Percentiles rank a stretch among this genome's conserved stretches.
Conservation (phyloP, 2,113 vertebrate genomes). For the Periophthalmus modestus region DNA sequence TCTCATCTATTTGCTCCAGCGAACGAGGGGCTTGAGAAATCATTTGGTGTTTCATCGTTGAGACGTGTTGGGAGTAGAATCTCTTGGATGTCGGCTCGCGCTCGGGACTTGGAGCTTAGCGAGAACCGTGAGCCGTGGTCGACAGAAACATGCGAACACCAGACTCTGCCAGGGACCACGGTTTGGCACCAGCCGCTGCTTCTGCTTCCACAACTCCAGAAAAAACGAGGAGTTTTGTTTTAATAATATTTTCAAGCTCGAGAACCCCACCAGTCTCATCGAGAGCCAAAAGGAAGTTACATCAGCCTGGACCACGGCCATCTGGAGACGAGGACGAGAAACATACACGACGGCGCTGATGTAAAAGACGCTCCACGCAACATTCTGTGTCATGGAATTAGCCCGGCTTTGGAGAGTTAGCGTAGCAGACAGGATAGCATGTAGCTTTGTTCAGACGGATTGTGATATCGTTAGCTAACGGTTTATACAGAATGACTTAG, state of each 20-base stretch:
- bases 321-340: not conserved
- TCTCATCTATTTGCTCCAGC: not conserved
- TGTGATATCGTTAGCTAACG: too few species aligned
- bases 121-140: constrained; percentile 36
- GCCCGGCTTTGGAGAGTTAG: not conserved
- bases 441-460: too few species aligned
- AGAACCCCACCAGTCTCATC: constrained; percentile 17
- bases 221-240: constrained; percentile 45
- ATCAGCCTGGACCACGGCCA: not conserved
- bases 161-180: constrained; percentile 32
- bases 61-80: not conserved
- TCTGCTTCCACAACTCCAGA: constrained; percentile 28
- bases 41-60: not conserved
- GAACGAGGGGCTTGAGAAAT: not conserved
- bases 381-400: not conserved
- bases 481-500: too few species aligned
- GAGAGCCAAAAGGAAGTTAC: not conserved
- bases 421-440: not conserved
- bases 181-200: constrained; percentile 24
- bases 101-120: constrained; percentile 32
- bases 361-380: not conserved
- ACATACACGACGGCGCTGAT: constrained; percentile 1
- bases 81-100: constrained; percentile 18
- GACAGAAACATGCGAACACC: constrained; percentile 46
- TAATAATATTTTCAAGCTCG: constrained; percentile 28